Evolutionary conservation across 35 echinoderm and acorn worm genomes (phyloP).

Genomic region (Chiridota heheva): DNA sequence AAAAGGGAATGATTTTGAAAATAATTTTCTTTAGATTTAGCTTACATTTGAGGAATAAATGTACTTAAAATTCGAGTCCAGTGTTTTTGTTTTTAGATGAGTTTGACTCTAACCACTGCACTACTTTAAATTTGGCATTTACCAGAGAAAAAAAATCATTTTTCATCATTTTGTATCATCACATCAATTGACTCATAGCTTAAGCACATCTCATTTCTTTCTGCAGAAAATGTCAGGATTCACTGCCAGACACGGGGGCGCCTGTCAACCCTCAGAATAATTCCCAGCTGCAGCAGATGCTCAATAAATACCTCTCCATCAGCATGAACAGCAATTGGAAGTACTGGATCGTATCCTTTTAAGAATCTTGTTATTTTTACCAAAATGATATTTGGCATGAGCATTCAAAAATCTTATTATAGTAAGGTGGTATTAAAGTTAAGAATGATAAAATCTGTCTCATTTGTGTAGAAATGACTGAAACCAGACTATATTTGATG

Average conservation of each 20-base stretch:
- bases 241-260: constrained; percentile 75
- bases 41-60: too few species aligned
- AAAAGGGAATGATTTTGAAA: too few species aligned
- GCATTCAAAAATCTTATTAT: background rate
- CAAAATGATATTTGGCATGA: background rate
- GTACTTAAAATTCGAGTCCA: too few species aligned
- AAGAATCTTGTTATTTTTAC: background rate
- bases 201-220: background rate
- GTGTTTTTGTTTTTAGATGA: too few species aligned
- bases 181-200: too few species aligned
- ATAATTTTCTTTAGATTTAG: too few species aligned
- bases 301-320: constrained; percentile 54
- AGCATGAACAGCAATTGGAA: constrained; percentile 68
- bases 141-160: too few species aligned
- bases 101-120: too few species aligned
- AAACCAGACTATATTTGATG: background rate
- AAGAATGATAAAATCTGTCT: background rate
- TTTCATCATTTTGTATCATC: too few species aligned
- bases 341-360: constrained; percentile 90
- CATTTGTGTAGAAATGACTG: background rate
- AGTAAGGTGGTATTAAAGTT: background rate
- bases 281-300: constrained; percentile 63
- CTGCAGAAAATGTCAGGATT: constrained; percentile 74
- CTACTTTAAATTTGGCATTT: too few species aligned
- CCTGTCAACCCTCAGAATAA: constrained; percentile 76